Evolutionary conservation across 2,888 invertebrate species (phyloP), one percentile per base, ranked within the genome.

Genomic region (Dermolepida albohirtum): DNA sequence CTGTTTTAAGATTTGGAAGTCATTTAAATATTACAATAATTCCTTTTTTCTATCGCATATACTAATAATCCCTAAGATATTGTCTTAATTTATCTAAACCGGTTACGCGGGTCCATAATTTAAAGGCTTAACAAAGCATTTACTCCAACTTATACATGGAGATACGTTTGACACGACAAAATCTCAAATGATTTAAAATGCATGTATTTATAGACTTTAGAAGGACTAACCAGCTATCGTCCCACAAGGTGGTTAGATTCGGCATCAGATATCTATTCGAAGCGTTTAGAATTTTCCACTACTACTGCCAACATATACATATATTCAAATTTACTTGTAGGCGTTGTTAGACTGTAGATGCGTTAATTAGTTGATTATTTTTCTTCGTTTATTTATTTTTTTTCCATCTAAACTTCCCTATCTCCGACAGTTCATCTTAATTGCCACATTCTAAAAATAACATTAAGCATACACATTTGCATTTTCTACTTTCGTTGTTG

Each of bases 331-430:
- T n/a, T 43, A 27, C 43, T 57, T 57, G 57, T 57, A 57, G 57
- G 57, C 57, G 57, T 43, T 1, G 27, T 43, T 41, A 6, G n/a
- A 17, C 16, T 6, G 27, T 57, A 40, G 41, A 41, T 57, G 43
- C 57, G 57, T 57, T 57, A 57, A 44, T 57, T 57, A 57, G 57
- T 41, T 27, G 27, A 43, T 57, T 27, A 22, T 44, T 57, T 57
- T 57, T 14, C 27, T 29, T 44, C 29, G 8, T 57, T 22, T 44
- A 44, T 34, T 34, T 34, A 34, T 34, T 34, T 34, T 34, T 34
- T 10, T 34, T 34, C 34, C 6, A 8, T 34, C 34, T 34, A 57
- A 43, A 8, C n/a, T 22, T 57, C 1, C 14, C 57, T 57, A 27
- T 57, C 57, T 44, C 12, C 4, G 27, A 27, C 10, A 17, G 29